A percentile compares a stretch with the other conserved stretches of the same genome.
phyloP scores from a whole-genome alignment of 1,140 invertebrate genomes.

The Hermatobates lingyangjiaoensis region DNA sequence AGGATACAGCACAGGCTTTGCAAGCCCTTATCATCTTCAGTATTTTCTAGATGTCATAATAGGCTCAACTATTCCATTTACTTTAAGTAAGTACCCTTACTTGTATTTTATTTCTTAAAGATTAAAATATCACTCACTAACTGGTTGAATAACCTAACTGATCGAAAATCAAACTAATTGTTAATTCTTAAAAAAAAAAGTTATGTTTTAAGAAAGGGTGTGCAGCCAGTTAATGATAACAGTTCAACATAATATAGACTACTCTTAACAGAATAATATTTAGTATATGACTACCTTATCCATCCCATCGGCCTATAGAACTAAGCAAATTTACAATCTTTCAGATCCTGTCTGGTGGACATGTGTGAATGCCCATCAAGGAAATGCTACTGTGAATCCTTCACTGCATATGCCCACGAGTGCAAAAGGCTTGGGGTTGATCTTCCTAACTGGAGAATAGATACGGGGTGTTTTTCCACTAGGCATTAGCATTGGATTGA shows the following conservation, averaged over 20 bases:
- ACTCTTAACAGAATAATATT: too few species aligned
- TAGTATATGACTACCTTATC: too few species aligned
- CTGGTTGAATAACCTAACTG: too few species aligned
- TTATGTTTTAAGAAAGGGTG: too few species aligned
- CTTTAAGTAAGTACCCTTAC: conserved; percentile 32
- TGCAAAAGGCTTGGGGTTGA: conserved; percentile 55
- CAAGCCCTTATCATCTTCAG: conserved; percentile 23
- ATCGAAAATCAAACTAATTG: too few species aligned
- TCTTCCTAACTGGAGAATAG: conserved; percentile 39
- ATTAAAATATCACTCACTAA: too few species aligned
- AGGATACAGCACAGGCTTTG: conserved; percentile 19
- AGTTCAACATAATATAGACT: too few species aligned
- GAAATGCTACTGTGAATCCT: conserved; percentile 71
- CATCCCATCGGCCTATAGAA: too few species aligned
- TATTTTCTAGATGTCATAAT: conserved; percentile 47
- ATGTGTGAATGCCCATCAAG: conserved; percentile 73
- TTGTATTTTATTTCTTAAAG: background rate
- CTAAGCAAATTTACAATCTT: too few species aligned
- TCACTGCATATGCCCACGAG: conserved; percentile 71
- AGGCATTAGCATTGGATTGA: background rate
- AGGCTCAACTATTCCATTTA: conserved; percentile 58
- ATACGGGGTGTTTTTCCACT: conserved; percentile 32
- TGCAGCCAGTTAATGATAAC: too few species aligned
- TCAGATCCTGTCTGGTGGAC: conserved; percentile 62
- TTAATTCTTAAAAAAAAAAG: too few species aligned